Evolutionary conservation across 2,113 vertebrate genomes (phyloP).

Genomic region (Pagrus major): DNA sequence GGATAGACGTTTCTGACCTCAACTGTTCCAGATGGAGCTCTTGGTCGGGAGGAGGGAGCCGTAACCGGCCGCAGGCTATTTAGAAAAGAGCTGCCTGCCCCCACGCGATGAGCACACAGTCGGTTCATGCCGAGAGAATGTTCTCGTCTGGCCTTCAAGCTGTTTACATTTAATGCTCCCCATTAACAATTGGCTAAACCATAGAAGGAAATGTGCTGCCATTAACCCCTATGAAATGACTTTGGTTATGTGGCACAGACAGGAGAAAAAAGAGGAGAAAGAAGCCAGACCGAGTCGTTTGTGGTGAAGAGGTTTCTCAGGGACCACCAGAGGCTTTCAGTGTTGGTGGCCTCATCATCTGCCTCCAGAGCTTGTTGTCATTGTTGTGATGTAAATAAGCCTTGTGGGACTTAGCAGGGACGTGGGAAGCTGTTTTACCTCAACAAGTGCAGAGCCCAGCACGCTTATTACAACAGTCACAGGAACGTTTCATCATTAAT

Average conservation of each 20-base stretch:
- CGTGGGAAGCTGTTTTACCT: neutral
- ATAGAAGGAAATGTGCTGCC: slow-evolving; percentile 51
- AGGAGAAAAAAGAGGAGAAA: slow-evolving; percentile 6
- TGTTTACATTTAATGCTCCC: slow-evolving; percentile 74
- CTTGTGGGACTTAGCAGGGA: slow-evolving; percentile 3
- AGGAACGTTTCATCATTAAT: neutral
- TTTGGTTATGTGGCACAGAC: slow-evolving; percentile 49
- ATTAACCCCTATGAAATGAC: slow-evolving; percentile 56
- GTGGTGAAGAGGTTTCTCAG: slow-evolving; percentile 38
- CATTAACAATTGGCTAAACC: slow-evolving; percentile 71
- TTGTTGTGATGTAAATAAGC: slow-evolving; percentile 24
- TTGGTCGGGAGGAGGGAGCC: slow-evolving; percentile 58
- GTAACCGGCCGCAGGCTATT: slow-evolving; percentile 62
- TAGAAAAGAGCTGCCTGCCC: slow-evolving; percentile 57
- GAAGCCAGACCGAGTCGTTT: slow-evolving; percentile 46
- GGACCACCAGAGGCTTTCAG: slow-evolving; percentile 40
- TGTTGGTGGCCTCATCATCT: slow-evolving; percentile 46
- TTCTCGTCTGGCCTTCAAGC: slow-evolving; percentile 60
- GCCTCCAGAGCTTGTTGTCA: neutral
- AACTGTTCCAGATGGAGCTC: slow-evolving; percentile 75
- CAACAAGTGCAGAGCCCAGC: neutral
- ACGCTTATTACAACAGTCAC: neutral
- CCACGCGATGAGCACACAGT: slow-evolving; percentile 58
- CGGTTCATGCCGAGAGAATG: slow-evolving; percentile 71
- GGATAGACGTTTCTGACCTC: slow-evolving; percentile 62